Percentiles rank a stretch among this genome's conserved stretches.
Conservation (phyloP, 2,113 vertebrate species). For the Catagonus wagneri region DNA sequence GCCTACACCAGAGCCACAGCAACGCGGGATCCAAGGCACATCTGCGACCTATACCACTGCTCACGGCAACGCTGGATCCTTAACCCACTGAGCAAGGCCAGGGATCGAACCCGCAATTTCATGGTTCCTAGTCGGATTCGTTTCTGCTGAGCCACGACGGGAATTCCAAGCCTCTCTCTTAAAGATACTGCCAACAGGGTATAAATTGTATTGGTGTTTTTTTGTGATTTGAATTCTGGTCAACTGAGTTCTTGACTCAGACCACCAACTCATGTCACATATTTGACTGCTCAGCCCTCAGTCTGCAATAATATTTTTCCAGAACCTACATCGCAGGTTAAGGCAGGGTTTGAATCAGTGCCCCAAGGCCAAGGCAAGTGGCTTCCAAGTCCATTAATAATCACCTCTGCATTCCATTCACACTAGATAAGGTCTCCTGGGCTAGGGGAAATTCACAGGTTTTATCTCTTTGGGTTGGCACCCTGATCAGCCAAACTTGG, state of each 20-base stretch:
- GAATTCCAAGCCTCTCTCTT: constrained; percentile 14
- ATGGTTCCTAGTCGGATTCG: too few relatives aligned
- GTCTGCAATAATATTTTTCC: constrained; percentile 35
- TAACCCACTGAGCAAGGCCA: too few relatives aligned
- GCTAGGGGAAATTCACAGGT: constrained; percentile 47
- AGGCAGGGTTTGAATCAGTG: constrained; percentile 63
- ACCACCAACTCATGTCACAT: constrained; percentile 62
- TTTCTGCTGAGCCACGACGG: too few relatives aligned
- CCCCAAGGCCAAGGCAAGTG: constrained; percentile 20
- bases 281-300: not conserved
- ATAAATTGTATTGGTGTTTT: constrained; percentile 30
- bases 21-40: too few relatives aligned
- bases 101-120: too few relatives aligned
- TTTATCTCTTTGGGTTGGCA: constrained; percentile 55
- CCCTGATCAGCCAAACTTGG: not conserved
- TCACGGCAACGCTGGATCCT: too few relatives aligned
- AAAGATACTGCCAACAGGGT: constrained; percentile 26
- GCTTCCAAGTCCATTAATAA: constrained; percentile 62
- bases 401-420: constrained; percentile 69
- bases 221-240: constrained; percentile 41
- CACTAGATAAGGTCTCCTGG: constrained; percentile 49
- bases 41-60: too few relatives aligned
- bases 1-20: too few relatives aligned
- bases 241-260: constrained; percentile 60
- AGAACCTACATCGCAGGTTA: constrained; percentile 36